Base-by-base conservation (phyloP, 1,140 invertebrate species). In the Lepidurus apus region DNA sequence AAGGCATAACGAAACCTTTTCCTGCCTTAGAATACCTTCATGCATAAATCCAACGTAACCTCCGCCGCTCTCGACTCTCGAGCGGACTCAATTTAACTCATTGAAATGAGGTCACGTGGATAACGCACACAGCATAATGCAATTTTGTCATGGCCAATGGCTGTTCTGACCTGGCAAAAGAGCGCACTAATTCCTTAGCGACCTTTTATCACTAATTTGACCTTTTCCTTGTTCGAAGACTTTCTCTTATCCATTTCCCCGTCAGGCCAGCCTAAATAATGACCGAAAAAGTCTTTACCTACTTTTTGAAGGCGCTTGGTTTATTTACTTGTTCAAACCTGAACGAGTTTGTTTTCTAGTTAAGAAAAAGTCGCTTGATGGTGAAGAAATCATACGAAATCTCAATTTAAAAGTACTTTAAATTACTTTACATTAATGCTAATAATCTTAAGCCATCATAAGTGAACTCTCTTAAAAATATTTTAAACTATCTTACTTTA, bases 21-120 rank as follows among this genome's bases (percentile, higher is more conserved):
- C 53, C 53, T 65, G 53, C 53, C 53, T n/a, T 65, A 65, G 53
- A 65, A 65, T 65, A 65, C 53, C 53, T 65, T 65, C 17, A 65
- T 65, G 53, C 13, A 65, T 21, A 65, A 65, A 21, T 65, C 53
- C 34, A 34, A 34, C 34, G 34, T 34, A 34, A 34, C 34, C 34
- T 34, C 34, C 34, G 4, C 34, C 34, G 34, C 34, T 65, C 53
- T 65, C 53, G 53, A 65, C 53, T 65, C 53, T 7, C 13, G 53
- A n/a, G 8, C 13, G 53, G 13, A 65, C 53, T 17, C 53, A 65
- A 65, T 65, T 65, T 65, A 65, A 65, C 53, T 65, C 53, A 17
- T 7, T 65, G 53, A 65, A 65, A 65, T 65, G 53, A 65, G 53
- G 53, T 65, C 53, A 65, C 53, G 53, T 65, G 53, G 53, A 65